Base-by-base conservation (phyloP, 1,140 invertebrate genomes). In the Cardiocondyla obscurior region DNA sequence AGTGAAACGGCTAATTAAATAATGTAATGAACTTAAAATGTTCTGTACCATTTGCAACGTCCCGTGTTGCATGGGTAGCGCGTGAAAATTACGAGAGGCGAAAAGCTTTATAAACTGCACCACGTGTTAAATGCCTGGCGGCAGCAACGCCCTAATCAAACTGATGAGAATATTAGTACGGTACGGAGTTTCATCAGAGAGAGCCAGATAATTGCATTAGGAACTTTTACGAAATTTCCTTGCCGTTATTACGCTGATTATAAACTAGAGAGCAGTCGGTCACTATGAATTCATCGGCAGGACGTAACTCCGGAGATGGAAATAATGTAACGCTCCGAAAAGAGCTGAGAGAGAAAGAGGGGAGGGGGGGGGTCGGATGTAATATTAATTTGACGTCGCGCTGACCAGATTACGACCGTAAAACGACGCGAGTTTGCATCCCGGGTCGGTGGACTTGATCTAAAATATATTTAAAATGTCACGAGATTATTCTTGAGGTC, bases 271-370 rank as follows among this genome's bases (percentile, higher is more conserved):
- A 73, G 33, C 12, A n/a, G 22, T 58, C 51, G 30, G 16, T 42
- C 10, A 6, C 16, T 4, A 19, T 69, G 19, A 36, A 51, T 39
- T 39, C 5, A 36, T 69, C 14, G 33, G 30, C 19, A 7, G 16
- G 10, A 7, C 14, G 19, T 55, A n/a, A 10, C 16, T 33, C 7
- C 7, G 19, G 16, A 28, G 3, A 25, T 39, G 33, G 33, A 51
- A 53, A 67, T 51, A 67, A 77, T 53, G 10, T 77, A 77, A 67
- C 25, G 16, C 14, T n/a, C n/a, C n/a, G n/a, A n/a, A n/a, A n/a
- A n/a, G n/a, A n/a, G n/a, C n/a, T n/a, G n/a, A n/a, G n/a, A n/a
- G n/a, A n/a, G n/a, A n/a, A n/a, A n/a, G n/a, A n/a, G n/a, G n/a
- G n/a, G n/a, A n/a, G n/a, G n/a, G n/a, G n/a, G n/a, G n/a, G n/a